Base-by-base conservation (phyloP, 2,113 vertebrate species). In the Sigmodon hispidus region DNA sequence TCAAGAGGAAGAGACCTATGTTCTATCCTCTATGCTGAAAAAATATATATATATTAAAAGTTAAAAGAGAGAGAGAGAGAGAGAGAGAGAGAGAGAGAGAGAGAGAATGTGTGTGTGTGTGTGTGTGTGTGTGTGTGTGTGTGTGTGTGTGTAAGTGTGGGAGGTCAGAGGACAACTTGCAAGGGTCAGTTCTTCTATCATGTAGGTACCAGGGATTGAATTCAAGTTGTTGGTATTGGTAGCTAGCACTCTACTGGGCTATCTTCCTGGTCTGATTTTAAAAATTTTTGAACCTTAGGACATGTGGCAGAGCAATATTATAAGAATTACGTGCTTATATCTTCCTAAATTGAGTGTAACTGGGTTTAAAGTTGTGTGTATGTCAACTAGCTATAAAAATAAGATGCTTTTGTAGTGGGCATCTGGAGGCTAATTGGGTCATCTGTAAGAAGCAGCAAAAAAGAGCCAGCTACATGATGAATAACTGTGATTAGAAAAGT, bases 401-500 rank as follows among this genome's bases (percentile, higher is more conserved):
- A n/a, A 73, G 59, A 79, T 57, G 43, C 40, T 76, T 75, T 63
- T 65, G 40, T 36, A 15, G 65, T 45, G 57, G 73, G 73, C n/a
- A 77, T 40, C 36, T 89, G 73, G 55, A 77, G 72, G 55, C 22
- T 89, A 91, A 52, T n/a, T 48, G 88, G 96, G 75, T 90, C 85
- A 73, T 48, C 52, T 87, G n/a, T 69, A 70, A 80, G 52, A 26
- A 67, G 26, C 50, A 75, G 55, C 70, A 55, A 52, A 34, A 45
- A 65, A 63, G 75, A 83, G 43, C 24, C 1, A 34, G n/a, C 77
- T 21, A 1, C 61, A 2, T 21, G 89, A 21, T 40, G 91, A n/a
- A 5, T 40, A 22, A 36, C 73, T 65, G 69, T 57, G 72, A 52
- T 61, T 50, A 93, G 84, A 52, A 22, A 48, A 0, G 7, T 50